Evolutionary conservation across 2,888 invertebrate species (phyloP), one percentile per base, ranked within the genome.

Genomic region (Theristus sp.): DNA sequence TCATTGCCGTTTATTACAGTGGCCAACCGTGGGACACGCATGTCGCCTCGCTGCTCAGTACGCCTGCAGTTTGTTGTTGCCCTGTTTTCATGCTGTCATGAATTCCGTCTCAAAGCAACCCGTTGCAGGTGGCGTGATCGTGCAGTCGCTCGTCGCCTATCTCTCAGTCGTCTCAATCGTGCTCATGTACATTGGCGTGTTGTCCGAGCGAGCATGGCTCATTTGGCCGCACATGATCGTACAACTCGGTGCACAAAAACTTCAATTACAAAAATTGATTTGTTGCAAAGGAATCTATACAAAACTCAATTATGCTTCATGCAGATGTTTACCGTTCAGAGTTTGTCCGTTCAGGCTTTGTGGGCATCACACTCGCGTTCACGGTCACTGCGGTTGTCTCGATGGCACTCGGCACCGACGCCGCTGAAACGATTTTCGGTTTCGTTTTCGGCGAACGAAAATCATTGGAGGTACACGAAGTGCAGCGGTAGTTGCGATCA

Each of bases 181-280:
- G 10, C 30, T 56, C 2, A 2, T 58, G 27, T 3, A 49, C 13
- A 26, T 22, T 29, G 58, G 58, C 28, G 24, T 49, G 28, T 22
- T 17, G 28, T 1, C 20, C 10, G 54, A 61, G 49, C 25, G 27
- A 2, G 38, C 47, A 1, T 20, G 24, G 27, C 47, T 61, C 22
- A n/a, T 61, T 2, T 59, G 52, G 55, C 61, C 61, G 20, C 61
- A 61, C 52, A 61, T 61, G 58, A 3, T 29, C 22, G 17, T 61
- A 3, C 61, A 59, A 52, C 1, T 57, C 2, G 38, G 26, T 24
- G 46, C 2, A n/a, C 25, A n/a, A n/a, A n/a, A 22, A 22, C 24
- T 26, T 6, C 6, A 13, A 13, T 25, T 24, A 13, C 53, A 53
- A 6, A 53, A 53, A 53, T 53, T 6, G n/a, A 27, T 2, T 2